These are phyloP conservation scores for Caretta caretta DNA, from an alignment of 2,113 vertebrate species.

Conservation along the genomic window DNA sequence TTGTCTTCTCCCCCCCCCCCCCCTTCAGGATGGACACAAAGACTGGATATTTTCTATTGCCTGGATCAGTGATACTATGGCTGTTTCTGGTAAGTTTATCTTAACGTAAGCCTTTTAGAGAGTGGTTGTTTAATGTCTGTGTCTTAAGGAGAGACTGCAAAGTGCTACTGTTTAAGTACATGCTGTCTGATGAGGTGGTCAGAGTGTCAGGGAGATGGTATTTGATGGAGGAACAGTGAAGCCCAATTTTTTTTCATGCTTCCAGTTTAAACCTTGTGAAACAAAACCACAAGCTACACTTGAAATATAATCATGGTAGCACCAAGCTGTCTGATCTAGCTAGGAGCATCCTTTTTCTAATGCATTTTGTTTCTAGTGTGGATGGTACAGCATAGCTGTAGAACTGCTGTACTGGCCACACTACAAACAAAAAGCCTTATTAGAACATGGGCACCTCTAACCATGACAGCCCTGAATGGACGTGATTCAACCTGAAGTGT, in stretches of 20 bases:
- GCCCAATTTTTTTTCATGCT: not conserved
- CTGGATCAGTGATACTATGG: conserved; percentile 98
- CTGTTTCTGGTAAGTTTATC: conserved; percentile 91
- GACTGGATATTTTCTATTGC: conserved; percentile 99
- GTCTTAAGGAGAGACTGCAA: not conserved
- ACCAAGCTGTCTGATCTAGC: not conserved
- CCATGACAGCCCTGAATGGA: not conserved
- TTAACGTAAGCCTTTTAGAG: not conserved
- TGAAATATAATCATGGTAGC: not conserved
- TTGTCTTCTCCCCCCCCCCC: not conserved
- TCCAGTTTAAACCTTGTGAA: not conserved
- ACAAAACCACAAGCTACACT: not conserved
- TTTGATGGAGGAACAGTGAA: not conserved
- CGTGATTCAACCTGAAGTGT: not conserved
- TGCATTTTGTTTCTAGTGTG: not conserved
- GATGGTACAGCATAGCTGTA: not conserved
- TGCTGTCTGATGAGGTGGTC: not conserved
- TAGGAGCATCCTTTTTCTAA: not conserved
- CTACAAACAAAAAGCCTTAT: not conserved
- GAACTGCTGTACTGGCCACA: not conserved
- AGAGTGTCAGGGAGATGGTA: not conserved
- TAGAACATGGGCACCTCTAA: not conserved
- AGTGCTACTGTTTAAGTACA: not conserved
- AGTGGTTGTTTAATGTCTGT: not conserved
- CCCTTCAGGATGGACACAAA: conserved; percentile 93